Percentiles rank a stretch among this genome's conserved stretches.
phyloP scores from a whole-genome alignment of 2,888 invertebrate species.

The Amblyjoppa proteus region DNA sequence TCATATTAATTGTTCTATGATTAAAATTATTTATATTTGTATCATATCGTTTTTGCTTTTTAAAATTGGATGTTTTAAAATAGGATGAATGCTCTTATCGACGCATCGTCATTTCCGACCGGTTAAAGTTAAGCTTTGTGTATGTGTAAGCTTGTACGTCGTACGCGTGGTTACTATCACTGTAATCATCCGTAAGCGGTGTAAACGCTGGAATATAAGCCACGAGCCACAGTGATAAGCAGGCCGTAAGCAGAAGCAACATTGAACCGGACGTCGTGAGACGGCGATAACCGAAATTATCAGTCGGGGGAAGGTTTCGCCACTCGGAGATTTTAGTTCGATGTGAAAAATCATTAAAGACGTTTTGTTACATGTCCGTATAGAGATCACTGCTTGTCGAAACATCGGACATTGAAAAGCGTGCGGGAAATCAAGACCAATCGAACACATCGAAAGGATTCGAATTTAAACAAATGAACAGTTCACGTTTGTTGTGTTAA shows the following conservation, averaged over 20 bases:
- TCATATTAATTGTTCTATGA: neutral
- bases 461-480: neutral
- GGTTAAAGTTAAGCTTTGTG: neutral
- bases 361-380: neutral
- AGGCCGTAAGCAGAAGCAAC: slow-evolving; percentile 22
- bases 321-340: neutral
- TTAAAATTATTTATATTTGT: neutral
- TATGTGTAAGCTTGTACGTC: neutral
- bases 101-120: neutral
- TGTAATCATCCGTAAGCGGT: slow-evolving; percentile 42
- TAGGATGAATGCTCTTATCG: neutral
- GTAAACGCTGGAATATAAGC: slow-evolving; percentile 32
- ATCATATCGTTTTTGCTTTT: neutral
- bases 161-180: slow-evolving; percentile 10
- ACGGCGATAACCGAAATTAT: slow-evolving; percentile 52
- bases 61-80: neutral
- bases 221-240: slow-evolving; percentile 60
- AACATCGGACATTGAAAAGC: neutral
- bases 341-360: slow-evolving; percentile 10
- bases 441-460: neutral
- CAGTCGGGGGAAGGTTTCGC: slow-evolving; percentile 11
- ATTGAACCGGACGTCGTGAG: slow-evolving; percentile 51
- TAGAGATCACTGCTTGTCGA: neutral
- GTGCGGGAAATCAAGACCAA: neutral
- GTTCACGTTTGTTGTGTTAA: neutral